phyloP scores from a whole-genome alignment of 2,797 vertebrate genomes.

The Pseudochirops cupreus region DNA sequence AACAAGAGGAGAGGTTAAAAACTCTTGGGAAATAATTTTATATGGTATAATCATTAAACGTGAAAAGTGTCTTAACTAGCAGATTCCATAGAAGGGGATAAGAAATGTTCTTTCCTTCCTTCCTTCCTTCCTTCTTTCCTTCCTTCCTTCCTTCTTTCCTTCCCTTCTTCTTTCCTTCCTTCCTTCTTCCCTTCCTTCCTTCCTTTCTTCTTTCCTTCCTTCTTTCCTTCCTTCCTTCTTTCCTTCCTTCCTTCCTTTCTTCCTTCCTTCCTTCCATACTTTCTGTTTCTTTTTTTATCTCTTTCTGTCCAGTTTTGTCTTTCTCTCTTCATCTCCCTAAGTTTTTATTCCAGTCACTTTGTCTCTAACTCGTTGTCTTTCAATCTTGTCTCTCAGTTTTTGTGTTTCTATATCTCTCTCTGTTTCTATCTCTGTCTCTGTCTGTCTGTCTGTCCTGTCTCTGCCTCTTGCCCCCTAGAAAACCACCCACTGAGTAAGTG shows the following conservation, averaged over 20 bases:
- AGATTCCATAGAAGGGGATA: constrained; percentile 47
- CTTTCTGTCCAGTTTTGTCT: not conserved
- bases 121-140: not conserved
- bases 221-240: not conserved
- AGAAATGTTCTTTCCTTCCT: not conserved
- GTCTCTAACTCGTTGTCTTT: not conserved
- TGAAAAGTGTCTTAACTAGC: constrained; percentile 55
- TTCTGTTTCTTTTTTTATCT: too few relatives aligned
- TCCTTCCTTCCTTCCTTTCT: fast-evolving
- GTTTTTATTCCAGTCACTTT: not conserved
- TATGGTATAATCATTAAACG: not conserved
- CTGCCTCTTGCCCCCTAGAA: constrained; percentile 28
- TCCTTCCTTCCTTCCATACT: not conserved
- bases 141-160: not conserved
- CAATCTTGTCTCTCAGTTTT: not conserved
- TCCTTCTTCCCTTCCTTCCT: not conserved
- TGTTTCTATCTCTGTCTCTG: too few relatives aligned
- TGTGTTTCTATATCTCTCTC: not conserved
- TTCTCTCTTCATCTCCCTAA: not conserved
- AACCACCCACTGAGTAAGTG: constrained; percentile 77
- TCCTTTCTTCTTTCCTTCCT: not conserved
- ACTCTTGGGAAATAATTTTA: not conserved
- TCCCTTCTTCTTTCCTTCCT: not conserved
- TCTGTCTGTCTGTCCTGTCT: too few relatives aligned
- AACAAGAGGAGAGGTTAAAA: constrained; percentile 19